phyloP scores from a whole-genome alignment of 2,888 invertebrate species.

The Gymnoscelis rufifasciata region DNA sequence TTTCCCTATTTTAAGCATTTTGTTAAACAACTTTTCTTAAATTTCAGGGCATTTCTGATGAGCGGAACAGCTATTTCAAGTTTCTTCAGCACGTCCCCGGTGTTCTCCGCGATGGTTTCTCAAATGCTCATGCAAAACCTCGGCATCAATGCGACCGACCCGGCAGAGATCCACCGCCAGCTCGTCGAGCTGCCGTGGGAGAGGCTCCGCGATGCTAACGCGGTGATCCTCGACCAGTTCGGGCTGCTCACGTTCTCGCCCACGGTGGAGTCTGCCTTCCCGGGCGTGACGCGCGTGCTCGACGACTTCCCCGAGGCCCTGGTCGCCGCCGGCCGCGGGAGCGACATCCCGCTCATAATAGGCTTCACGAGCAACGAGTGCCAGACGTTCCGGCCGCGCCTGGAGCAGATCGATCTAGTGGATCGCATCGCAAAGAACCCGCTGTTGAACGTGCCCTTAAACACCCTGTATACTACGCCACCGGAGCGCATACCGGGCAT shows the following conservation, averaged over 20 bases:
- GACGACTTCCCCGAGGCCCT: constrained; percentile 55
- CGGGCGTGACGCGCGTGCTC: constrained; percentile 53
- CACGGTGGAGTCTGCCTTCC: constrained; percentile 50
- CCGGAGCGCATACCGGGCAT: constrained; percentile 30
- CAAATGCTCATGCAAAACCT: constrained; percentile 55
- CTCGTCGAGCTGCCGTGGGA: constrained; percentile 50
- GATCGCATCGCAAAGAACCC: constrained; percentile 38
- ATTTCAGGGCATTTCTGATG: constrained; percentile 59
- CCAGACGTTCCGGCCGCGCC: constrained; percentile 48
- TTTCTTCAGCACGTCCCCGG: constrained; percentile 51
- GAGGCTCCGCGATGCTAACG: constrained; percentile 49
- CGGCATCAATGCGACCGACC: constrained; percentile 55
- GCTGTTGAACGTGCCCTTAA: constrained; percentile 39
- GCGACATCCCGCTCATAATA: constrained; percentile 52
- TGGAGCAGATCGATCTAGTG: constrained; percentile 47
- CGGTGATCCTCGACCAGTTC: constrained; percentile 40
- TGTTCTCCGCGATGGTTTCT: constrained; percentile 42
- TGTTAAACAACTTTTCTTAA: not conserved
- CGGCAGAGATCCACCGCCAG: constrained; percentile 46
- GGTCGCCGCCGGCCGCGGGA: constrained; percentile 47
- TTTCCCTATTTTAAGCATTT: no score
- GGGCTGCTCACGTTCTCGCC: constrained; percentile 57
- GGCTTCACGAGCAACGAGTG: constrained; percentile 62
- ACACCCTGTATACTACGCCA: constrained; percentile 37
- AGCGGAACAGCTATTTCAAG: constrained; percentile 52